Percentiles rank a stretch among this genome's conserved stretches.
These are phyloP conservation scores for Acanthosoma haemorrhoidale DNA, from an alignment of 2,888 invertebrate species.

Conservation along the genomic window DNA sequence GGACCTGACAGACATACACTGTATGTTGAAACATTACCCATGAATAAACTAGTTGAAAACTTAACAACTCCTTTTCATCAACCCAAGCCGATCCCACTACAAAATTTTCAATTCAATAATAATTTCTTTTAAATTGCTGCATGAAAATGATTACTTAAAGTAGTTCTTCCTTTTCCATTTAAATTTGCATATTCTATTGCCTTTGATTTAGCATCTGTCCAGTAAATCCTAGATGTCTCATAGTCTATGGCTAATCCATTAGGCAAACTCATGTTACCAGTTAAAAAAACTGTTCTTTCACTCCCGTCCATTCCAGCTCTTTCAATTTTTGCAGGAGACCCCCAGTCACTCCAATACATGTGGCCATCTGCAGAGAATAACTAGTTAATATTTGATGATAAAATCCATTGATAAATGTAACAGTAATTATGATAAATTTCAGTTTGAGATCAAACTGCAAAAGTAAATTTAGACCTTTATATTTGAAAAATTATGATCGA, in stretches of 20 bases:
- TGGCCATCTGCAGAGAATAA: constrained; percentile 48
- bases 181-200: constrained; percentile 74
- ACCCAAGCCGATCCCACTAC: no score
- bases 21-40: no score
- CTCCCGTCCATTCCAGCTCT: constrained; percentile 82
- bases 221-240: constrained; percentile 66
- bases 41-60: no score
- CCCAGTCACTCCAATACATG: constrained; percentile 94
- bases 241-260: constrained; percentile 81
- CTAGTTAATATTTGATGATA: no score
- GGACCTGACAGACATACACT: no score
- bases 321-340: constrained; percentile 67
- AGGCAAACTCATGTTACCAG: constrained; percentile 67
- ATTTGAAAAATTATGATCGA: no score
- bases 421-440: no score
- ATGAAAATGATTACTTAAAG: constrained; percentile 46
- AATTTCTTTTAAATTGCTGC: not conserved
- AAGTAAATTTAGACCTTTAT: no score
- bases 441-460: no score
- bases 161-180: constrained; percentile 65
- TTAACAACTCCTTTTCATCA: no score
- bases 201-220: constrained; percentile 78
- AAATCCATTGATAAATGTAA: no score
- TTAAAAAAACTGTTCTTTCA: constrained; percentile 57
- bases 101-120: not conserved